These are phyloP conservation scores for Neotragus moschatus DNA, from an alignment of 2,113 vertebrate genomes.

Conservation along the genomic window DNA sequence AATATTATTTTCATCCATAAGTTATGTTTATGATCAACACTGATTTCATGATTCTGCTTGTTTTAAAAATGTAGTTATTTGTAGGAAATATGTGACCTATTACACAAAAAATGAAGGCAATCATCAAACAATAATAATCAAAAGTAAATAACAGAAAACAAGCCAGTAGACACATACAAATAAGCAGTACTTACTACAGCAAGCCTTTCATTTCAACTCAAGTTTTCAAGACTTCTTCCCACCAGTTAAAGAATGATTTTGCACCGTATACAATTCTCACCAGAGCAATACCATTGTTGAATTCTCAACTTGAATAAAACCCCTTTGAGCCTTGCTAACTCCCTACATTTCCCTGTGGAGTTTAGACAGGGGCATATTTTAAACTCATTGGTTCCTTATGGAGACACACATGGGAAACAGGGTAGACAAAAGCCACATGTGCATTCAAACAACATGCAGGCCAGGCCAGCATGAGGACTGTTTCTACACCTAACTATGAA, in stretches of 20 bases:
- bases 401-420: neutral
- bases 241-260: neutral
- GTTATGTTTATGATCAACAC: neutral
- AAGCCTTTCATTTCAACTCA: neutral
- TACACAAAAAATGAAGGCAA: slow-evolving; percentile 8
- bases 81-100: neutral
- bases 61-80: neutral
- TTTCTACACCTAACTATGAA: neutral
- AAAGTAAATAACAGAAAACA: neutral
- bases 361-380: neutral
- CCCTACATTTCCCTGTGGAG: neutral
- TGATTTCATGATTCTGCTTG: neutral
- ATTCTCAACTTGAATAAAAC: neutral
- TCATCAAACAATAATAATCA: neutral
- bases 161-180: neutral
- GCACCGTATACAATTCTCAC: neutral
- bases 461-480: neutral
- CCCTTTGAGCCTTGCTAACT: neutral
- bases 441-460: neutral
- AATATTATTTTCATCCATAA: neutral
- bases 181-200: neutral
- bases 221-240: neutral
- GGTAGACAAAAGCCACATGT: neutral
- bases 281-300: neutral
- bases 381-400: neutral